Base-by-base conservation (phyloP, 2,797 vertebrate genomes). In the Morelia viridis region DNA sequence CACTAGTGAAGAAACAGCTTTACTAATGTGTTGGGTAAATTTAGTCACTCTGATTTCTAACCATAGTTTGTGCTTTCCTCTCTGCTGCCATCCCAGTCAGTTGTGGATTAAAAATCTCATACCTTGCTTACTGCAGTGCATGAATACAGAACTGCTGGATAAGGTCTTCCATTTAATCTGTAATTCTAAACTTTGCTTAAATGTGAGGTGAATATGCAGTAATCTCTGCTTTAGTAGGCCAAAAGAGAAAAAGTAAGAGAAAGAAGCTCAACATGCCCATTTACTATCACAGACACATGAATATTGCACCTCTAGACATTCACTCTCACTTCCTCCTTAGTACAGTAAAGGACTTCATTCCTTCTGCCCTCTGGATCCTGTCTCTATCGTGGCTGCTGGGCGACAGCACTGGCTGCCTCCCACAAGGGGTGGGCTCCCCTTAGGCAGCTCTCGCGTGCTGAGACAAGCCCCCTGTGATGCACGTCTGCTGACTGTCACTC, bases 401-500 rank as follows among this genome's bases (percentile, higher is more conserved):
- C 0, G 62, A 11, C n/a, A 8, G 28, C 15, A 1, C 28, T 28
- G 28, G 22, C 9, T 31, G 56, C 62, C 41, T 28, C 15, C 9
- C 6, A 1, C 3, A 8, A 28, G 24, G 3, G 31, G 8, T 4
- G 61, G 88, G 80, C 7, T 12, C 15, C 3, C 13, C 35, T 26
- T 15, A 19, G 2, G 61, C 35, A 13, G 92, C 53, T 46, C 89
- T 93, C 92, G 61, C 65, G 93, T 94, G 91, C 92, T 87, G 90
- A 9, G 68, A 95, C 93, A 94, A 93, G 88, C 57, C 26, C 56
- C 88, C 92, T 53, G 9, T 88, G 85, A 88, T 89, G 93, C 24
- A 24, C 12, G 4, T n/a, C 83, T 91, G 92, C 90, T 2, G n/a
- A n/a, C 50, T 90, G n/a, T 71, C 91, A 46, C 84, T 88, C 71